Evolutionary conservation across 2,888 invertebrate genomes (phyloP), one percentile per base, ranked within the genome.

Genomic region (Mythimna impura): DNA sequence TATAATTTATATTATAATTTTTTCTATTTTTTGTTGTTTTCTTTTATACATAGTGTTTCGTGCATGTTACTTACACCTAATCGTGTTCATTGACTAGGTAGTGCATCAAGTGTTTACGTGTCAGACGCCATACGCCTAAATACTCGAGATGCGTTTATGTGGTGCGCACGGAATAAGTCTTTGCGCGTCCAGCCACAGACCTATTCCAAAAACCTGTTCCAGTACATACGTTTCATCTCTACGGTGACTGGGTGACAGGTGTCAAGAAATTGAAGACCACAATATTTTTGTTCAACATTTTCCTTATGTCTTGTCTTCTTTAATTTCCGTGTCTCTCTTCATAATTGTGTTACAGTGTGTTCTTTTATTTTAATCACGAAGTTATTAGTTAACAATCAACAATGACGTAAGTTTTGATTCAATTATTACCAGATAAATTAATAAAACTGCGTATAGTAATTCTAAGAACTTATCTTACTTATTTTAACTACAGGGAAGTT

Each of bases 401-500:
- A 47, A 73, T 65, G n/a, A 80, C 80, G 75, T 78, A 68, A 71
- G 68, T 74, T 73, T 61, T 75, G 2, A 71, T 58, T 58, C 17
- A 63, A 76, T 68, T 70, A 75, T 61, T 54, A 34, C 3, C 14
- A 4, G 14, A 54, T 0, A 52, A 8, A 10, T 34, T 12, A 34
- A 9, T 17, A 50, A 14, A 25, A 4, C 54, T 52, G n/a, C 9
- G 12, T 54, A n/a, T 2, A 52, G 22, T 61, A 47, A 58, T 75
- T 67, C 40, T 17, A 47, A 66, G 43, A 70, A 71, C 43, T 66
- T 52, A 40, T 54, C 25, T 22, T 30, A 40, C 5, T 9, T 40
- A n/a, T 57, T 66, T 73, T 43, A n/a, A 60, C 92, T 93, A 57
- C 89, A 95, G 95, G 95, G 93, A 94, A 66, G 68, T 87, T 55